Evolutionary conservation across 2,888 invertebrate species (phyloP).

Genomic region (Oxycera nigricornis): DNA sequence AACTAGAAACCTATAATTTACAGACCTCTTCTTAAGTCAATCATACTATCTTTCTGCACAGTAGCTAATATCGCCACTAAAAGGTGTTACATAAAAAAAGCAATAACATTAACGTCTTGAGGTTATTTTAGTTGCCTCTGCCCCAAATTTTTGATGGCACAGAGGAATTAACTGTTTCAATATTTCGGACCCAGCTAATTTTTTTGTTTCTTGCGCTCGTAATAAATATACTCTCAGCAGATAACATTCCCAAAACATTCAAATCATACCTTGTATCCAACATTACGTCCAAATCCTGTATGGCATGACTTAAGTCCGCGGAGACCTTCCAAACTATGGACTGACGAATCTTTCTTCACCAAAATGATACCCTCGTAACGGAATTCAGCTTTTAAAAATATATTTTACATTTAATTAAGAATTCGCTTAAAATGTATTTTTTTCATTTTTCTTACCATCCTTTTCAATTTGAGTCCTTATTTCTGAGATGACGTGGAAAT

Average conservation of each 20-base stretch:
- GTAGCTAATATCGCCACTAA: no score
- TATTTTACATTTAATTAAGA: background rate
- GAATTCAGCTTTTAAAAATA: constrained; percentile 70
- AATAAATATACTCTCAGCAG: no score
- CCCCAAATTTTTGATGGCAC: no score
- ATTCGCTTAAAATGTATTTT: background rate
- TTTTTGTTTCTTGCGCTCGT: no score
- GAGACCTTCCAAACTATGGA: constrained; percentile 72
- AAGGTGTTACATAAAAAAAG: no score
- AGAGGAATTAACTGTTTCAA: no score
- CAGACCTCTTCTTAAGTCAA: no score
- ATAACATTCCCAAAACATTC: background rate
- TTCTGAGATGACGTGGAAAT: constrained; percentile 78
- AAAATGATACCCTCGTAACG: constrained; percentile 84
- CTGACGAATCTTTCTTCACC: constrained; percentile 76
- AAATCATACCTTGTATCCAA: constrained; percentile 76
- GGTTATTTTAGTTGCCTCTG: no score
- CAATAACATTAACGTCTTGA: no score
- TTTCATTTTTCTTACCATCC: constrained; percentile 65
- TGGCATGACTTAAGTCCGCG: constrained; percentile 84
- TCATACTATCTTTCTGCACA: no score
- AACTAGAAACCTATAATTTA: no score
- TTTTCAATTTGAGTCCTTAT: constrained; percentile 79
- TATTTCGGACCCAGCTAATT: no score
- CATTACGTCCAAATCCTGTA: constrained; percentile 85